Evolutionary conservation across 1,140 invertebrate species (phyloP), one percentile per base, ranked within the genome.

Genomic region (Antheraea mylitta): DNA sequence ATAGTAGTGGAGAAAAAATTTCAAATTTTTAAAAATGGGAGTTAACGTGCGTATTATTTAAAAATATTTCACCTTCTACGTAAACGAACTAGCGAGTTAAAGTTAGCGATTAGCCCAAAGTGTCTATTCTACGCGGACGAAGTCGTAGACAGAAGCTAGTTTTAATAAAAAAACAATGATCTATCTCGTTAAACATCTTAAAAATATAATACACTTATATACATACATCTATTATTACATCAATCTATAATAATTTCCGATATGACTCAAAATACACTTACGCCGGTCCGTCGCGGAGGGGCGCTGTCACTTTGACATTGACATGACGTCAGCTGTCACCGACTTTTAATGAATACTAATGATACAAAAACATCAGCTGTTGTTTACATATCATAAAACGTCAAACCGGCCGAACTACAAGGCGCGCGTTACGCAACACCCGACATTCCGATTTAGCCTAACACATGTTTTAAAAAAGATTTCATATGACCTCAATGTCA

Each of bases 311-410:
- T 63, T 63, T 63, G 61, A 63, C 61, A 63, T n/a, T 63, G 61
- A 63, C 22, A 37, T 37, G 45, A 53, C 45, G 45, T 53, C 45
- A 53, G 61, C 61, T 63, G 61, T 63, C 61, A 63, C 61, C 61
- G 61, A 30, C 61, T 30, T 37, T 30, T 63, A 63, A 63, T 63
- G 61, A 63, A 63, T 63, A 63, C 61, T 37, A 63, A 63, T 63
- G 61, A 37, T 63, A 37, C n/a, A 36, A 37, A 63, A 63, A 63
- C 61, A 63, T 63, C 61, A 63, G 61, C 61, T n/a, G 22, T 36
- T 63, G 61, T 63, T 63, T 63, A 63, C 61, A 37, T 37, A 53
- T 53, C 45, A 37, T 63, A 37, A 36, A 63, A 37, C 37, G 22
- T 53, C 11, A 53, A 53, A n/a, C 45, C 45, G 45, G 45, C 11